These are phyloP conservation scores for Mallotus villosus DNA, from an alignment of 2,797 vertebrate genomes.

Conservation along the genomic window DNA sequence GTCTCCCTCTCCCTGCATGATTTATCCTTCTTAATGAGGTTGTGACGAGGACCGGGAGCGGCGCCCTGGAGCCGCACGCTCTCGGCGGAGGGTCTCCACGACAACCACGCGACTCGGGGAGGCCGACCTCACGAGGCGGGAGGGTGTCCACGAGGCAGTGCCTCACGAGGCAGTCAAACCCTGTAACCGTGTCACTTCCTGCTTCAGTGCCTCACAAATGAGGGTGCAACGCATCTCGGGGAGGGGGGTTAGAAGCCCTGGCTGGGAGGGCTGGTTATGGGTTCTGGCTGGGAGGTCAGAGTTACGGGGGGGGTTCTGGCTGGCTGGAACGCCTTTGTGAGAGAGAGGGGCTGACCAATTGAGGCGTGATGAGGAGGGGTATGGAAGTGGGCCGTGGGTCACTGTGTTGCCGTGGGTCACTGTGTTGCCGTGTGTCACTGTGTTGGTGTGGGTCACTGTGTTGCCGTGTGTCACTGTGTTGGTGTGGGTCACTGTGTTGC, in stretches of 20 bases:
- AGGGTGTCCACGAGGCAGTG: too few relatives aligned
- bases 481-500: too few relatives aligned
- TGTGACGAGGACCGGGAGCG: conserved; percentile 44
- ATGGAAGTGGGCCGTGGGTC: too few relatives aligned
- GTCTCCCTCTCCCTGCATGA: conserved; percentile 3
- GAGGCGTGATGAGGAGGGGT: conserved; percentile 27
- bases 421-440: too few relatives aligned
- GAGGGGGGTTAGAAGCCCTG: conserved; percentile 28
- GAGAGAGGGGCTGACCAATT: conserved; percentile 59
- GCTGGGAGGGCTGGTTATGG: too few relatives aligned
- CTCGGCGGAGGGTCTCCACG: conserved; percentile 40
- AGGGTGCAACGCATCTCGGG: conserved; percentile 22
- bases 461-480: too few relatives aligned
- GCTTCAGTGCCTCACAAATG: conserved; percentile 40
- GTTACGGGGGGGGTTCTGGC: too few relatives aligned
- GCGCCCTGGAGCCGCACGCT: conserved; percentile 62
- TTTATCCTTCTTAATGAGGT: conserved; percentile 24
- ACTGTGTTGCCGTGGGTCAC: too few relatives aligned
- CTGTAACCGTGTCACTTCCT: conserved; percentile 50
- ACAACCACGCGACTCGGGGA: too few relatives aligned
- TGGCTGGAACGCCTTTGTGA: too few relatives aligned
- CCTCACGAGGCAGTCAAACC: conserved; percentile 36
- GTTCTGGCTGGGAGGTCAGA: conserved; percentile 27
- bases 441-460: too few relatives aligned
- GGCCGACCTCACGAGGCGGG: too few relatives aligned